Conservation (phyloP, 2,797 vertebrate genomes). For the Falco naumanni region DNA sequence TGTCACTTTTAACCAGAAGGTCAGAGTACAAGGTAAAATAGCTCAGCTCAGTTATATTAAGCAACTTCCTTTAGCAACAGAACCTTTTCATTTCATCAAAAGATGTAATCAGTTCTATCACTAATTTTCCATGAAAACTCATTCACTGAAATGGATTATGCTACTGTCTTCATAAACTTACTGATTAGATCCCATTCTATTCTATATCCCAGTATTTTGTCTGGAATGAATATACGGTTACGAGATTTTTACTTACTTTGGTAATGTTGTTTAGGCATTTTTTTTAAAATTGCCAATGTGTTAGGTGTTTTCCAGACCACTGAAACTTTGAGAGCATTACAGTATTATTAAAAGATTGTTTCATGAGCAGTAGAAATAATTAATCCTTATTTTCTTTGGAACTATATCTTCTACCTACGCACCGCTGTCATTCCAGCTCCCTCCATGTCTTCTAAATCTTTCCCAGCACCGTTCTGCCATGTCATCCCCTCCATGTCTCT, state of each 20-base stretch:
- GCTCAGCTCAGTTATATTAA: background rate
- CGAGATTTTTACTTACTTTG: background rate
- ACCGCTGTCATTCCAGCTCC: background rate
- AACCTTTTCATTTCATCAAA: slow-evolving; percentile 39
- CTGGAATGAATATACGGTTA: background rate
- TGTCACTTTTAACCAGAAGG: slow-evolving; percentile 62
- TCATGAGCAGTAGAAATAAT: background rate
- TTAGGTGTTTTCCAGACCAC: background rate
- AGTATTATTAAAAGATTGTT: background rate
- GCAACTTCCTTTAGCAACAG: slow-evolving; percentile 5
- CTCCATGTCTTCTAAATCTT: background rate
- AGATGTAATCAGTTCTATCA: slow-evolving; percentile 24
- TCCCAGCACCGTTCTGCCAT: background rate
- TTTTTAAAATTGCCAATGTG: background rate
- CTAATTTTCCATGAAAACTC: slow-evolving; percentile 35
- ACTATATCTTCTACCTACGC: background rate
- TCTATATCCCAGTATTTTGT: background rate
- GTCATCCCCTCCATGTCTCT: background rate
- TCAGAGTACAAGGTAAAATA: slow-evolving; percentile 47
- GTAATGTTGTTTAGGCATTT: background rate
- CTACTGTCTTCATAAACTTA: slow-evolving; percentile 8
- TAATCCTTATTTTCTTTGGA: background rate
- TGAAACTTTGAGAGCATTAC: background rate
- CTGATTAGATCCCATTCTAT: slow-evolving; percentile 7
- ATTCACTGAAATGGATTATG: slow-evolving; percentile 31